These are phyloP conservation scores for Meta bourneti DNA, from an alignment of 2,888 invertebrate species.

Conservation along the genomic window DNA sequence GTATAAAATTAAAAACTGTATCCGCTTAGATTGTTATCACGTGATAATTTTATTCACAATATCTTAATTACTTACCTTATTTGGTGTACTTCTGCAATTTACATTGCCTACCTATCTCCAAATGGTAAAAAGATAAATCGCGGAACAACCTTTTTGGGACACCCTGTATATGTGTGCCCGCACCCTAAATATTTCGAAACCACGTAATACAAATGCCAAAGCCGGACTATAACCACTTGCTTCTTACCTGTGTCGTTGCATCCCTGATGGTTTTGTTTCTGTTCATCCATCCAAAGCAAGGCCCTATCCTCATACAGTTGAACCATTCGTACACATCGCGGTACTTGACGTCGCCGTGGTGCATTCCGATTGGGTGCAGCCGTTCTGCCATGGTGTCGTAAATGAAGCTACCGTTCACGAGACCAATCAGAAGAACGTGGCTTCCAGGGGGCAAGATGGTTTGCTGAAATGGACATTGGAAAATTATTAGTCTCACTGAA, in stretches of 20 bases:
- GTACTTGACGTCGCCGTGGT: constrained; percentile 82
- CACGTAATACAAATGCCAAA: no score
- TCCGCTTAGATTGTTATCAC: no score
- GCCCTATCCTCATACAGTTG: constrained; percentile 82
- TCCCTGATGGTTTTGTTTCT: constrained; percentile 81
- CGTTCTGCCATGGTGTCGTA: constrained; percentile 81
- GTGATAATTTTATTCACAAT: no score
- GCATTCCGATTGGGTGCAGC: constrained; percentile 82
- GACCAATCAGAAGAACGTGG: constrained; percentile 82
- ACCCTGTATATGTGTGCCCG: no score
- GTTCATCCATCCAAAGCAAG: constrained; percentile 83
- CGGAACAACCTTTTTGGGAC: no score
- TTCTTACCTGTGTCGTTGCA: constrained; percentile 80
- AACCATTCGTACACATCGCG: constrained; percentile 82
- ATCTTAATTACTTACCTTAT: no score
- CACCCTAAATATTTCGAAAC: no score
- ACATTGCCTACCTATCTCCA: no score
- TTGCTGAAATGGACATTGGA: constrained; percentile 79
- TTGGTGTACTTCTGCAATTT: no score
- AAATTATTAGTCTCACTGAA: neutral
- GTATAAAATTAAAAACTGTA: no score
- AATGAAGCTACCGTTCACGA: constrained; percentile 82
- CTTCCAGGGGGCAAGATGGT: constrained; percentile 81
- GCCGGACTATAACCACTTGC: no score
- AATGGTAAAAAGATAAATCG: no score